These are phyloP conservation scores for Ditula angustiorana DNA, from an alignment of 2,888 invertebrate genomes.

Conservation along the genomic window DNA sequence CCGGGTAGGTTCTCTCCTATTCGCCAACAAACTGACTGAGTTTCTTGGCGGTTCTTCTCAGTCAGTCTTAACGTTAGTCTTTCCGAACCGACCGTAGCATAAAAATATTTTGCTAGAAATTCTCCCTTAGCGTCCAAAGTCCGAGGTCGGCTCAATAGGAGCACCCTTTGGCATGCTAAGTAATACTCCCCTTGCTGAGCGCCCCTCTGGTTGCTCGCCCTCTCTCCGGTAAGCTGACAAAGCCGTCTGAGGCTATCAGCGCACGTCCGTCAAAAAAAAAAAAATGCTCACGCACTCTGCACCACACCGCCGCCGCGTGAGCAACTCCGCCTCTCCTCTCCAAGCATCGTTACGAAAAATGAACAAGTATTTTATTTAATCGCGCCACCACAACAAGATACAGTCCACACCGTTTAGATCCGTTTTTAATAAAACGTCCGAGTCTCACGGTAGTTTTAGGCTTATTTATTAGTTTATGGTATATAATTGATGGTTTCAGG, in stretches of 20 bases:
- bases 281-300: too few species aligned
- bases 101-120: background rate
- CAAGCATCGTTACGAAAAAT: too few species aligned
- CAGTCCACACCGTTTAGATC: too few species aligned
- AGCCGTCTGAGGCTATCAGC: background rate
- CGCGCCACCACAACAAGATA: too few species aligned
- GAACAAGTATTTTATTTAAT: too few species aligned
- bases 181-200: background rate
- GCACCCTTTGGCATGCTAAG: background rate
- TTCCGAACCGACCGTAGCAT: background rate
- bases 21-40: background rate
- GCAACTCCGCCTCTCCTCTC: too few species aligned
- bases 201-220: background rate
- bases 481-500: too few species aligned
- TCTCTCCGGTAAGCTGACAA: background rate
- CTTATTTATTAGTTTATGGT: too few species aligned
- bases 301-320: too few species aligned
- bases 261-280: background rate
- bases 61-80: background rate
- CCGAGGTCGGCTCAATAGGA: background rate
- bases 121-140: conserved; percentile 2
- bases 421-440: too few species aligned
- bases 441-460: too few species aligned
- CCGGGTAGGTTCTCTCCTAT: conserved; percentile 1
- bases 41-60: background rate